Conservation (phyloP, 1,140 invertebrate species). For the Alviniconcha marisindica region DNA sequence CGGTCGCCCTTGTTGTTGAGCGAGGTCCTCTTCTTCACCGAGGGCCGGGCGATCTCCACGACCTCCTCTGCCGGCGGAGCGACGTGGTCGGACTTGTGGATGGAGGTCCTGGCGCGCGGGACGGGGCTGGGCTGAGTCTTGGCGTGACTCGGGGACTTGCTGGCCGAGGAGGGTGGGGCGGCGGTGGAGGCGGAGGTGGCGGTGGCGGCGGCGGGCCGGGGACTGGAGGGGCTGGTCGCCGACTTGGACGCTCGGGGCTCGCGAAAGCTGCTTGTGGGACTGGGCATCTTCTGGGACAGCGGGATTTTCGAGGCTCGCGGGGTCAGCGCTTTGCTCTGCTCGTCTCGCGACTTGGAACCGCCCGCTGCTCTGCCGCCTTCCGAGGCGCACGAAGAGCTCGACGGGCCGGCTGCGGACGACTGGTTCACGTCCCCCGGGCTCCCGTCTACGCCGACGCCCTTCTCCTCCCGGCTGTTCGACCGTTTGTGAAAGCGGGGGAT, state of each 20-base stretch:
- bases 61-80: slow-evolving; percentile 60
- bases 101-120: slow-evolving; percentile 3
- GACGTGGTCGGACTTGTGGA: slow-evolving; percentile 45
- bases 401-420: not conserved
- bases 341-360: not conserved
- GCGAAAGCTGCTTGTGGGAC: slow-evolving; percentile 35
- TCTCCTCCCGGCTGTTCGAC: slow-evolving; percentile 26
- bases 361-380: not conserved
- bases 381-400: not conserved
- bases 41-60: slow-evolving; percentile 55
- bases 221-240: slow-evolving; percentile 10
- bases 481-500: slow-evolving; percentile 39
- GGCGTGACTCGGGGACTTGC: not conserved
- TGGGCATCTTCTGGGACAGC: slow-evolving; percentile 43
- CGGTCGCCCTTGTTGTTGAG: slow-evolving; percentile 13
- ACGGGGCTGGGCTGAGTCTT: slow-evolving; percentile 7
- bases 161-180: not conserved
- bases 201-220: not conserved
- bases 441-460: not conserved
- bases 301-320: slow-evolving; percentile 38
- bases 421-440: not conserved
- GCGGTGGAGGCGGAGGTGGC: not conserved
- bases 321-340: slow-evolving; percentile 28
- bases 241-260: not conserved
- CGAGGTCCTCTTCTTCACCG: slow-evolving; percentile 40